A percentile compares a stretch with the other conserved stretches of the same genome.
Conservation (phyloP, 2,113 vertebrate genomes). For the Philantomba maxwellii region DNA sequence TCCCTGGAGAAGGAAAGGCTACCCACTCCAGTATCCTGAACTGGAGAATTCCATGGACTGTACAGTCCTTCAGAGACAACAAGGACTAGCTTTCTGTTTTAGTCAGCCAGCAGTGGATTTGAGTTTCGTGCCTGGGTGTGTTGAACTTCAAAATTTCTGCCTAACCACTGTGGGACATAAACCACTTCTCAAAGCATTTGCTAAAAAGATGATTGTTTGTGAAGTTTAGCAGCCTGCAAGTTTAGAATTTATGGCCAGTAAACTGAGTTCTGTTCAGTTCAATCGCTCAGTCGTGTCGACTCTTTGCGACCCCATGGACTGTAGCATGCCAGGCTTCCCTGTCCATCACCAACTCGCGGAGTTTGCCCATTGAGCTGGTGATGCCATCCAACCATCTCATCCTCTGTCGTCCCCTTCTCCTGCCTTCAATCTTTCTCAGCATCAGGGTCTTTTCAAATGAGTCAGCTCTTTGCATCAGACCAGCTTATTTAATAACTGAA, state of each 20-base stretch:
- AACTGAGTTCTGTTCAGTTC: not conserved
- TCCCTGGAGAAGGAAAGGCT: not conserved
- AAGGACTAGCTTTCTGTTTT: not conserved
- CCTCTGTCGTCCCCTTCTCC: not conserved
- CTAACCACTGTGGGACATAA: not conserved
- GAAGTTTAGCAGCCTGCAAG: not conserved
- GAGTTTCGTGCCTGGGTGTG: not conserved
- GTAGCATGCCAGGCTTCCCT: not conserved
- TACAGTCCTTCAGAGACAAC: not conserved
- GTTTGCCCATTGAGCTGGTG: not conserved
- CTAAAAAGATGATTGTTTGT: not conserved
- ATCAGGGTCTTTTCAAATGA: not conserved
- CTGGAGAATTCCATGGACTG: not conserved
- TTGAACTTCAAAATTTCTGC: not conserved
- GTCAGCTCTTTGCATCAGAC: not conserved
- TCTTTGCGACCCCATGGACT: not conserved
- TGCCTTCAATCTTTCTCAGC: not conserved
- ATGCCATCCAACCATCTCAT: not conserved
- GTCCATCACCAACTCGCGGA: not conserved
- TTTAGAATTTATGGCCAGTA: conserved; percentile 1
- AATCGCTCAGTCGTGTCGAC: not conserved
- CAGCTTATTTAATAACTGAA: not conserved
- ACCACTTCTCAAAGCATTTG: not conserved
- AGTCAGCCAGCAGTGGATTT: not conserved
- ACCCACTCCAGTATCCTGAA: not conserved